Evolutionary conservation across 2,113 vertebrate species (phyloP), one percentile per base, ranked within the genome.

Genomic region (Blennius ocellaris): DNA sequence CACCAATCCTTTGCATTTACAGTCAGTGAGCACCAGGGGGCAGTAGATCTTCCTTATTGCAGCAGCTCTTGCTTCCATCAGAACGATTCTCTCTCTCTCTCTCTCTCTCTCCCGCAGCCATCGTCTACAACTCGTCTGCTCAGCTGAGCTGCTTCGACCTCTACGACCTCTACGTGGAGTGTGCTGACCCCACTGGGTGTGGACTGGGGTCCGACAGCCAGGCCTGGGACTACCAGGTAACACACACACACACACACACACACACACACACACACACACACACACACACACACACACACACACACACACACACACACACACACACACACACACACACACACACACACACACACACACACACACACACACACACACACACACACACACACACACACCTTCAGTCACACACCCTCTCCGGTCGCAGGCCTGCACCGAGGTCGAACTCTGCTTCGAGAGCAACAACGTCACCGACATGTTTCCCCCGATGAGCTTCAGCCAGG

Each of bases 141-240:
- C 1, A 0, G 36, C 58, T 67, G 70, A 5, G 7, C 5, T 99
- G 97, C 39, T 97, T 92, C 0, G 91, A 97, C 82, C 84, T 96
- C 37, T 96, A 96, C 79, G 81, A 1, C 36, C 87, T 95, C 62
- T 98, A 94, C 80, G 83, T 76, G 56, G 78, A 94, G 70, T 99
- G 97, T 43, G 94, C 96, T 0, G 97, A 98, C 81, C 96, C 97
- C 48, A 98, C 97, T 0, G 97, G 97, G 73, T 99, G 97, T 0
- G 97, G 97, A 54, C 71, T 54, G 0, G 97, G 97, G 30, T 58
- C 74, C 0, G 11, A 95, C 0, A 95, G 97, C 1, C 49, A 92
- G 76, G 96, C 97, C 15, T 99, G 97, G 97, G 97, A 99, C 90
- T 99, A 97, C 75, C 97, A 99, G 96, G 97, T 97, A 75, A 45